Percentiles rank a stretch among this genome's conserved stretches.
phyloP scores from a whole-genome alignment of 2,113 vertebrate genomes.

The Melanotaenia duboulayi region DNA sequence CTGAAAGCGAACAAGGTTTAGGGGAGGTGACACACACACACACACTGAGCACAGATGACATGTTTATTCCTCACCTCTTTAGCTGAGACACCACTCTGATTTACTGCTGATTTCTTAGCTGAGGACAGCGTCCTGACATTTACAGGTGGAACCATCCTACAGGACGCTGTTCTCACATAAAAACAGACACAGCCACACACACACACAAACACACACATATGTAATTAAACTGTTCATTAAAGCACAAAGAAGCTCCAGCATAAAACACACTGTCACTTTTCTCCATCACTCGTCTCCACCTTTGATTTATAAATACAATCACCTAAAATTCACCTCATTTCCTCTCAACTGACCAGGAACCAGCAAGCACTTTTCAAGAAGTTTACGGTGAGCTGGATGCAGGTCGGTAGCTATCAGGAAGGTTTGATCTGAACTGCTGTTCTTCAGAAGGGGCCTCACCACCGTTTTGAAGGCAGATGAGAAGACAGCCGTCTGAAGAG shows the following conservation, averaged over 20 bases:
- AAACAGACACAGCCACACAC: neutral
- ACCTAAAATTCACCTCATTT: neutral
- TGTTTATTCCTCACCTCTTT: slow-evolving; percentile 72
- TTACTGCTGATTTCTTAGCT: slow-evolving; percentile 60
- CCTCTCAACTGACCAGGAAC: neutral
- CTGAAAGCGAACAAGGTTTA: slow-evolving; percentile 10
- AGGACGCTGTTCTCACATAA: neutral
- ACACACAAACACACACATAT: slow-evolving; percentile 35
- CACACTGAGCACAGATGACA: slow-evolving; percentile 48
- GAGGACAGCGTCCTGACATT: slow-evolving; percentile 62
- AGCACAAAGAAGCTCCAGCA: slow-evolving; percentile 23
- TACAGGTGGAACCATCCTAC: slow-evolving; percentile 54
- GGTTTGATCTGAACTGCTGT: too few species aligned
- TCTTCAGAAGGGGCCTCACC: too few species aligned
- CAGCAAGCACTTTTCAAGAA: neutral
- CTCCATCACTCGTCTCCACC: neutral
- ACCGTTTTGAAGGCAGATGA: too few species aligned
- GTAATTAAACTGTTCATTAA: slow-evolving; percentile 51
- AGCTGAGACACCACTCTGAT: slow-evolving; percentile 46
- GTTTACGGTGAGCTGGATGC: too few species aligned
- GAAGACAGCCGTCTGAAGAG: too few species aligned
- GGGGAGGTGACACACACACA: neutral
- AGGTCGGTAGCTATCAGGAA: too few species aligned
- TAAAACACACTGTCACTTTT: neutral
- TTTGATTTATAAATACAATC: neutral